Conservation (phyloP, 2,888 invertebrate genomes). For the Plebejus anna region DNA sequence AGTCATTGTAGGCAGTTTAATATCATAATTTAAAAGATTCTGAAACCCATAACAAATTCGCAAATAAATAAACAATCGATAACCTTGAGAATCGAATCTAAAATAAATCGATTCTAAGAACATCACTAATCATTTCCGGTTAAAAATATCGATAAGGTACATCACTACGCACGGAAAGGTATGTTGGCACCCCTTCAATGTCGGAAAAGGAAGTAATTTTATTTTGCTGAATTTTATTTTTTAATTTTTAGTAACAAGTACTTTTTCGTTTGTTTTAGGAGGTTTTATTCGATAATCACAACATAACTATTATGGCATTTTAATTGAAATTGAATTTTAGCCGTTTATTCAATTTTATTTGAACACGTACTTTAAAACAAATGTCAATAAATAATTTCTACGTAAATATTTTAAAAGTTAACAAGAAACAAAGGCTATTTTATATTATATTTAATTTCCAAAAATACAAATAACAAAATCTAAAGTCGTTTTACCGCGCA, state of each 20-base stretch:
- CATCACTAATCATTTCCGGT: constrained; percentile 50
- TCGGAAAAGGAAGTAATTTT: background rate
- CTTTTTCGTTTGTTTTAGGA: too few relatives aligned
- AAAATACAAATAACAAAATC: background rate
- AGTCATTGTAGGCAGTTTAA: too few relatives aligned
- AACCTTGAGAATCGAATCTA: background rate
- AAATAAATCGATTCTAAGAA: constrained; percentile 21
- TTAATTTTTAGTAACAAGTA: background rate
- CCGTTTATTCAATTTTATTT: too few relatives aligned
- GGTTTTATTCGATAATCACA: too few relatives aligned
- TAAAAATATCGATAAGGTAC: constrained; percentile 38
- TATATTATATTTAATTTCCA: background rate
- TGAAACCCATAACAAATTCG: background rate
- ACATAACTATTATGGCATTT: too few relatives aligned
- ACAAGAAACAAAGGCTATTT: background rate
- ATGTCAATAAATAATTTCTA: too few relatives aligned
- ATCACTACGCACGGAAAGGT: constrained; percentile 35
- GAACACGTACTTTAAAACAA: background rate
- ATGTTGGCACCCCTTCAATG: background rate
- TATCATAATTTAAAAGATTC: background rate
- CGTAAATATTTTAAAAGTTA: too few relatives aligned
- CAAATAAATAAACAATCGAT: too few relatives aligned
- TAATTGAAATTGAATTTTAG: too few relatives aligned
- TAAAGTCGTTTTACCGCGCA: constrained; percentile 46
- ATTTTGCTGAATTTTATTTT: background rate